phyloP scores from a whole-genome alignment of 2,888 invertebrate genomes.

The Sphaerophoria taeniata region DNA sequence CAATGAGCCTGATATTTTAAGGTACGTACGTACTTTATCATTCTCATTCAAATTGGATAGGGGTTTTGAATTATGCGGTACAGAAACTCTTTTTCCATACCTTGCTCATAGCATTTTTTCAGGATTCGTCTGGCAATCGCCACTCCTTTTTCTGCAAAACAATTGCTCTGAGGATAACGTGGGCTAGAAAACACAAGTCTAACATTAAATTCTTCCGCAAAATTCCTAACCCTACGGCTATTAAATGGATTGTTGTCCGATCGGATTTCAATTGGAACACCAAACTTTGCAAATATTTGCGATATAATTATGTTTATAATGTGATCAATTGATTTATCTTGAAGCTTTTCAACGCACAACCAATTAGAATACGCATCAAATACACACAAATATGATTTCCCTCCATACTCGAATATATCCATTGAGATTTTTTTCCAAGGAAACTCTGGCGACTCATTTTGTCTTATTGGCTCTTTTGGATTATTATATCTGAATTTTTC shows the following conservation, averaged over 20 bases:
- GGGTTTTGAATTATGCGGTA: no score
- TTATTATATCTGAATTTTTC: slow-evolving; percentile 66
- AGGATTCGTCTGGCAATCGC: neutral
- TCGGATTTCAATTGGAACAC: slow-evolving; percentile 28
- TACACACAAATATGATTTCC: slow-evolving; percentile 31
- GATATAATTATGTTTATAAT: slow-evolving; percentile 19
- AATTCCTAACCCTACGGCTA: neutral
- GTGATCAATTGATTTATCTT: slow-evolving; percentile 39
- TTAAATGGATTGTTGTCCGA: slow-evolving; percentile 39
- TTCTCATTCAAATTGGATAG: no score
- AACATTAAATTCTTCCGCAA: no score
- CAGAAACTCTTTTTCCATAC: neutral
- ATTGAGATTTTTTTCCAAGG: slow-evolving; percentile 69
- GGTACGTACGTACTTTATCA: no score
- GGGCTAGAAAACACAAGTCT: neutral
- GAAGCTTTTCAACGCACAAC: slow-evolving; percentile 29
- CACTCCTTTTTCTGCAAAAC: no score
- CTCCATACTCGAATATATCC: slow-evolving; percentile 73
- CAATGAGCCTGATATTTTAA: slow-evolving; percentile 9
- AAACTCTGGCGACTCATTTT: slow-evolving; percentile 67
- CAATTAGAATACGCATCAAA: slow-evolving; percentile 60
- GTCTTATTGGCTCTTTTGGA: slow-evolving; percentile 70
- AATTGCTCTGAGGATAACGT: slow-evolving; percentile 5
- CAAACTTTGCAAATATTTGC: slow-evolving; percentile 38
- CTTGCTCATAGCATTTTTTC: no score